Evolutionary conservation across 2,797 vertebrate genomes (phyloP).

Genomic region (Caiman crocodilus): DNA sequence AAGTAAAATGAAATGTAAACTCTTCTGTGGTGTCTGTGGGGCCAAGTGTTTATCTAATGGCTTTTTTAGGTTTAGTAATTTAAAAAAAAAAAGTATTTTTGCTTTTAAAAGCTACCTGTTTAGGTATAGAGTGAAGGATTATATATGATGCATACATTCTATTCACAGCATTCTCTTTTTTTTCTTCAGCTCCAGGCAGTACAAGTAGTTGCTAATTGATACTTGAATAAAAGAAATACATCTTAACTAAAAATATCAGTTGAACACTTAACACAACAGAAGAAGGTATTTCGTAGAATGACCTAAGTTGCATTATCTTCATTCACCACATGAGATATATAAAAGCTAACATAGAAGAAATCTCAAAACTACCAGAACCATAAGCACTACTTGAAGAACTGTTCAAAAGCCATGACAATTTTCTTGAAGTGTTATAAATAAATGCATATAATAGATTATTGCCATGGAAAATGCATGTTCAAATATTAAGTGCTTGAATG

Average conservation of each 20-base stretch:
- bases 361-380: neutral
- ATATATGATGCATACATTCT: neutral
- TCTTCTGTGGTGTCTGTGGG: fast-evolving
- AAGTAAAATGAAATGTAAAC: neutral
- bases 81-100: neutral
- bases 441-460: neutral
- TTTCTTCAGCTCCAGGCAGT: neutral
- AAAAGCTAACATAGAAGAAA: neutral
- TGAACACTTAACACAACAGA: neutral
- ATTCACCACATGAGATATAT: neutral
- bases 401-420: neutral
- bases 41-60: neutral
- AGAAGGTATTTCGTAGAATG: neutral
- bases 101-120: neutral
- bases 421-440: neutral
- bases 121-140: neutral
- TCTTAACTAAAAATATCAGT: neutral
- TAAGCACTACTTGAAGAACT: neutral
- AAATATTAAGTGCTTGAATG: neutral
- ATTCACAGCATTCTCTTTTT: neutral
- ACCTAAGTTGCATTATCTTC: neutral
- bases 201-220: neutral
- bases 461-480: neutral
- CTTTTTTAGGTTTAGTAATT: neutral
- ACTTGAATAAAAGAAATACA: neutral